These are phyloP conservation scores for Lordiphosa collinella DNA, from an alignment of 1,140 invertebrate genomes.

Conservation along the genomic window DNA sequence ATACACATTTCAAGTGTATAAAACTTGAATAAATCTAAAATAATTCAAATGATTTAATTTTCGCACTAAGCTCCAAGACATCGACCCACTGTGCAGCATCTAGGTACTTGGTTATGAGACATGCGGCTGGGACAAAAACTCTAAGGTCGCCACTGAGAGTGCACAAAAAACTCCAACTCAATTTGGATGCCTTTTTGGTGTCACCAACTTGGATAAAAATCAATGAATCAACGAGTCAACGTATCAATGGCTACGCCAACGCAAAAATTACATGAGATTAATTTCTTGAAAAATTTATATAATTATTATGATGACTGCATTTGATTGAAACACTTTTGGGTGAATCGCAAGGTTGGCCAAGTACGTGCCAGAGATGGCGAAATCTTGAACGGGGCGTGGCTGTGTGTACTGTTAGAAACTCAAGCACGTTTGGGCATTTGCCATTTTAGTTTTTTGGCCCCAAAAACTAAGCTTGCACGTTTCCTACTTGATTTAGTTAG, in stretches of 20 bases:
- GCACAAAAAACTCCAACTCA: slow-evolving; percentile 51
- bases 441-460: too few species aligned
- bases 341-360: slow-evolving; percentile 40
- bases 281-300: slow-evolving; percentile 62
- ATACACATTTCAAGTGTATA: too few species aligned
- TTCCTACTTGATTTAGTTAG: not conserved
- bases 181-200: slow-evolving; percentile 70
- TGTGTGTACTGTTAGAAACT: too few species aligned
- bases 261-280: slow-evolving; percentile 69
- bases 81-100: too few species aligned
- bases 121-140: slow-evolving; percentile 15
- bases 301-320: slow-evolving; percentile 55
- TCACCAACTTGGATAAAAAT: slow-evolving; percentile 33
- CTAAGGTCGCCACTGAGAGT: slow-evolving; percentile 53
- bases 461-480: too few species aligned
- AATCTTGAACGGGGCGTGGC: too few species aligned
- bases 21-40: too few species aligned
- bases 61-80: too few species aligned
- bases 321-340: slow-evolving; percentile 67
- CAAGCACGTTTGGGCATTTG: too few species aligned
- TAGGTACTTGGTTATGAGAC: slow-evolving; percentile 36
- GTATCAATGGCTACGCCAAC: slow-evolving; percentile 67
- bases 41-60: too few species aligned
- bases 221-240: slow-evolving; percentile 6
- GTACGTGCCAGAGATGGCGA: slow-evolving; percentile 40